A percentile compares a stretch with the other conserved stretches of the same genome.
phyloP scores from a whole-genome alignment of 2,113 vertebrate genomes.

The Tor tambroides region DNA sequence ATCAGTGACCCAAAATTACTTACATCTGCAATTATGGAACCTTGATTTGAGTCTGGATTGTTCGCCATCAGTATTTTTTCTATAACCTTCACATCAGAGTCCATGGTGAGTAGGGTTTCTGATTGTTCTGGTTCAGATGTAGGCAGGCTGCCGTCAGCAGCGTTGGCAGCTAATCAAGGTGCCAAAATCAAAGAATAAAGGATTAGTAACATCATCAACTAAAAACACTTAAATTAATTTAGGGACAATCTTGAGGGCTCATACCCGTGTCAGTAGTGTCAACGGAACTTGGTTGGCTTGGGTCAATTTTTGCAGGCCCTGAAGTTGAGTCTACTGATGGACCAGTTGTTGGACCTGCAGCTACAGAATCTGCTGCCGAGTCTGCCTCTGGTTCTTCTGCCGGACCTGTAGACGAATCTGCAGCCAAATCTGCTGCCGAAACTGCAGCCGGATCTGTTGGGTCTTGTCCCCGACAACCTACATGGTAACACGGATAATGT shows the following conservation, averaged over 20 bases:
- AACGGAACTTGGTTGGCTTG: not conserved
- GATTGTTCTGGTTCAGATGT: accelerated
- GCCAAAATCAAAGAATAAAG: not conserved
- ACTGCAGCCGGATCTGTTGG: accelerated
- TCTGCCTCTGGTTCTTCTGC: no score
- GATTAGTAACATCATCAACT: not conserved
- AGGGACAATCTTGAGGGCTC: not conserved
- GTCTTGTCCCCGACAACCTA: not conserved
- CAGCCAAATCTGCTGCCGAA: no score
- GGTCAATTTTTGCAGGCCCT: no score
- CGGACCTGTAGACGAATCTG: no score
- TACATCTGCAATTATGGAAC: no score
- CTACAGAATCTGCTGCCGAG: no score
- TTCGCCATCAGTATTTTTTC: no score
- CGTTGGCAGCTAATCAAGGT: not conserved
- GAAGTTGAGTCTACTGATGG: not conserved
- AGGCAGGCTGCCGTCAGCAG: accelerated
- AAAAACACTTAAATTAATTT: not conserved
- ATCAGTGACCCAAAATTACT: no score
- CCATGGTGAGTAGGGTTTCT: no score
- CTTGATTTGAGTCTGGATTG: no score
- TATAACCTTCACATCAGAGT: no score
- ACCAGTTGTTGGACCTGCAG: not conserved
- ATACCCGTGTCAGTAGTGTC: not conserved
- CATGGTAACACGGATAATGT: not conserved